Evolutionary conservation across 1,140 invertebrate genomes (phyloP).

Genomic region (Cotesia vestalis): DNA sequence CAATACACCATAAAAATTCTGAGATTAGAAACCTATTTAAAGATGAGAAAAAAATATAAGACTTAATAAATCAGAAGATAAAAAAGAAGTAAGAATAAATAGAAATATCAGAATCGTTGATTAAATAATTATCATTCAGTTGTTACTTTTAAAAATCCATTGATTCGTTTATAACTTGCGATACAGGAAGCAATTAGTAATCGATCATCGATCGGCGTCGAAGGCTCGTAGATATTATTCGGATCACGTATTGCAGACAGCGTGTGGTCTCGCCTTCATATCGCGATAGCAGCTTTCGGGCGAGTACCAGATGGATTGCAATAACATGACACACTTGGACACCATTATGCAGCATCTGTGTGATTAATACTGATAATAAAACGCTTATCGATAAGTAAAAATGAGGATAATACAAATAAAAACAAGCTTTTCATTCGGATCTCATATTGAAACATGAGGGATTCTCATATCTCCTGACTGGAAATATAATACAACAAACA

Average conservation of each 20-base stretch:
- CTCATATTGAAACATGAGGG: too few relatives aligned
- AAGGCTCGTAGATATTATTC: constrained; percentile 19
- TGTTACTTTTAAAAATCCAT: background rate
- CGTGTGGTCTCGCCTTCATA: constrained; percentile 25
- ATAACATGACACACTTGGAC: constrained; percentile 14
- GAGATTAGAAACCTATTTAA: too few relatives aligned
- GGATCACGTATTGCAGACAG: constrained; percentile 23
- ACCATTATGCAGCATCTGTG: background rate
- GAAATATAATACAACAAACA: too few relatives aligned
- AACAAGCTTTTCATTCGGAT: too few relatives aligned
- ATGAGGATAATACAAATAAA: too few relatives aligned
- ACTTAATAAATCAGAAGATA: too few relatives aligned
- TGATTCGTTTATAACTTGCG: background rate
- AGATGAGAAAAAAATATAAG: too few relatives aligned
- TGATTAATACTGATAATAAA: too few relatives aligned
- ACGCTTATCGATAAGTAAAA: too few relatives aligned
- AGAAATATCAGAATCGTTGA: background rate
- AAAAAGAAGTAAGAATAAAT: too few relatives aligned
- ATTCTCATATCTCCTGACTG: too few relatives aligned
- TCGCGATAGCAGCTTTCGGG: constrained; percentile 11
- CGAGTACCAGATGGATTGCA: background rate
- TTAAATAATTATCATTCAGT: background rate
- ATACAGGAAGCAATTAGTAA: constrained; percentile 27
- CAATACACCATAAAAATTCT: too few relatives aligned
- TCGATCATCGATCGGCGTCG: constrained; percentile 18